A percentile compares a stretch with the other conserved stretches of the same genome.
These are phyloP conservation scores for Drosophila teissieri DNA, from an alignment of 1,140 invertebrate genomes.

Conservation along the genomic window DNA sequence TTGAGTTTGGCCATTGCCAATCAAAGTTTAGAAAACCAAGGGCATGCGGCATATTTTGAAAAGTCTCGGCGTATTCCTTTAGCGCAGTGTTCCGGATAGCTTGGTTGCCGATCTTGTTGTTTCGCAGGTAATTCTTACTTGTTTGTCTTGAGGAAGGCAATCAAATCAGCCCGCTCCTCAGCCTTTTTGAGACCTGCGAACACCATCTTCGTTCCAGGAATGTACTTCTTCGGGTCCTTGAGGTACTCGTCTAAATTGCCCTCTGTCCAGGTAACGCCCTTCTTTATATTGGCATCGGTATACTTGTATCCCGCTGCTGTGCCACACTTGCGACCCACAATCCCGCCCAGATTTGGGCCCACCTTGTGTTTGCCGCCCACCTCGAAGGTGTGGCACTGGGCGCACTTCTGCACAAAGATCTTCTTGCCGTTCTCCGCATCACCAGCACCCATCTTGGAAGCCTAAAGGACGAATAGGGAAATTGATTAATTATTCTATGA, in stretches of 20 bases:
- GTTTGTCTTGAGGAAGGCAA: slow-evolving; percentile 87
- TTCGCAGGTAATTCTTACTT: slow-evolving; percentile 17
- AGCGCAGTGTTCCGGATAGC: neutral
- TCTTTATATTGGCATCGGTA: slow-evolving; percentile 94
- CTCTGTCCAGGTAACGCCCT: slow-evolving; percentile 87
- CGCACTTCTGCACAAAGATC: slow-evolving; percentile 93
- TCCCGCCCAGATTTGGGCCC: slow-evolving; percentile 94
- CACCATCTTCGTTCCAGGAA: slow-evolving; percentile 94
- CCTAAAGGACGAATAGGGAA: slow-evolving; percentile 1
- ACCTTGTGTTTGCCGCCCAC: slow-evolving; percentile 94
- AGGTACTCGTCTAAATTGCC: slow-evolving; percentile 88
- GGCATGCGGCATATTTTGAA: neutral
- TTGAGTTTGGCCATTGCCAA: neutral
- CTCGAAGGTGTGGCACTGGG: slow-evolving; percentile 95
- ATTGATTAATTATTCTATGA: too few relatives aligned
- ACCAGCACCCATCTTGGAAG: slow-evolving; percentile 69
- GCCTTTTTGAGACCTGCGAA: slow-evolving; percentile 93
- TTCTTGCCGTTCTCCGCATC: slow-evolving; percentile 95
- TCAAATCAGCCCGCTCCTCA: slow-evolving; percentile 90
- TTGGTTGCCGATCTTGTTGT: slow-evolving; percentile 33
- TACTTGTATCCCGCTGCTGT: slow-evolving; percentile 91
- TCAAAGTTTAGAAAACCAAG: neutral
- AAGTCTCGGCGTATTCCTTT: neutral
- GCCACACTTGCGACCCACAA: slow-evolving; percentile 95
- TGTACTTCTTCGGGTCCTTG: slow-evolving; percentile 92